Evolutionary conservation across 2,113 vertebrate species (phyloP), one percentile per base, ranked within the genome.

Genomic region (Lipophrys pholis): DNA sequence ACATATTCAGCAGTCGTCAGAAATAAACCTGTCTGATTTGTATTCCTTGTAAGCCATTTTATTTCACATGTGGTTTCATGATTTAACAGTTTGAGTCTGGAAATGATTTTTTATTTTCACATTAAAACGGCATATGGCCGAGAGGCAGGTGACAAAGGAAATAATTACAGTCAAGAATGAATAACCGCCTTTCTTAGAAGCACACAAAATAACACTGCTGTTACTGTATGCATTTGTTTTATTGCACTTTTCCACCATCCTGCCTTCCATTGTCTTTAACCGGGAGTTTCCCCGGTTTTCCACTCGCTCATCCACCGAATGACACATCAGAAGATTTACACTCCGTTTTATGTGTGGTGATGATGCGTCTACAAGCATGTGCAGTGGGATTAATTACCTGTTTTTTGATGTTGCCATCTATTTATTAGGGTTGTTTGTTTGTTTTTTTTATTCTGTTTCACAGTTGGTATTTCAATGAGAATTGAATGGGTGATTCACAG

Each of bases 91-190:
- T 17, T 11, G 15, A 64, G 74, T 87, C 54, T 71, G 76, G 74
- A 81, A 83, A 61, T 35, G 8, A 57, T 69, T 30, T 30, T 30
- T 77, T 69, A 64, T 42, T 5, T 30, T 57, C 73, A 58, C 36
- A 60, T 72, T 80, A 55, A 66, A 81, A 75, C 62, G 76, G 61
- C 48, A 69, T 14, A 5, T 46, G 71, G 43, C 48, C 12, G 9
- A 57, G 41, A n/a, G 43, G 45, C 21, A 70, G 67, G 64, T 58
- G 11, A 58, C 73, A 64, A 68, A 11, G 76, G 80, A 85, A 81
- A 84, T 77, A 76, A 74, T 80, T 76, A 81, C 74, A 67, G 12
- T 50, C 72, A 30, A n/a, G 53, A 54, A 60, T 79, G 58, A 80
- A 75, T 68, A 69, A 66, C 21, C 43, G 40, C 58, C 38, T 10